A percentile compares a stretch with the other conserved stretches of the same genome.
These are phyloP conservation scores for Hippocampus abdominalis DNA, from an alignment of 2,113 vertebrate species.

Conservation along the genomic window DNA sequence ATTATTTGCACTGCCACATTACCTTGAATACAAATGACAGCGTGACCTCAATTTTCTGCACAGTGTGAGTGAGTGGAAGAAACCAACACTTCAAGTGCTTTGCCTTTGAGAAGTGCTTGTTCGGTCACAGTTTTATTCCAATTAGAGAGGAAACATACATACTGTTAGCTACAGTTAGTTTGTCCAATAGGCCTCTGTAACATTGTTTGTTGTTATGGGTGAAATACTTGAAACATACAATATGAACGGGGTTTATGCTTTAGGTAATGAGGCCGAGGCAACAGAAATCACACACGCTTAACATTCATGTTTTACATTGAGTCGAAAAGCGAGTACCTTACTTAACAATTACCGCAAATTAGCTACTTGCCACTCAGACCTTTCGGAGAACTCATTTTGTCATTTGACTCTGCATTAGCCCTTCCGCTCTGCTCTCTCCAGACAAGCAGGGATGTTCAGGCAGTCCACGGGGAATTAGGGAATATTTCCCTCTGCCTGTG, in stretches of 20 bases:
- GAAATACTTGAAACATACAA: constrained; percentile 33
- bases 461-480: constrained; percentile 67
- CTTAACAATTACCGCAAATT: constrained; percentile 67
- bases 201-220: constrained; percentile 32
- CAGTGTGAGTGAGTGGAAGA: constrained; percentile 46
- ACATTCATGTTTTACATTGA: constrained; percentile 55
- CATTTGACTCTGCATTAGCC: constrained; percentile 48
- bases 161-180: constrained; percentile 43
- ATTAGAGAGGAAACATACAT: constrained; percentile 61
- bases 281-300: constrained; percentile 40
- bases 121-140: constrained; percentile 62
- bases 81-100: constrained; percentile 53
- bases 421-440: constrained; percentile 57
- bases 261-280: constrained; percentile 54
- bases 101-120: constrained; percentile 58
- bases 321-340: constrained; percentile 39
- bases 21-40: constrained; percentile 67
- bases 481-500: constrained; percentile 68
- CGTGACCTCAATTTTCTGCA: constrained; percentile 68
- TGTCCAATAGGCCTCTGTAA: constrained; percentile 32
- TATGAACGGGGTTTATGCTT: constrained; percentile 33
- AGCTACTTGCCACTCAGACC: constrained; percentile 69
- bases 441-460: constrained; percentile 56
- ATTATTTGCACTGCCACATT: constrained; percentile 62
- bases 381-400: constrained; percentile 67